Evolutionary conservation across 53 echinoderm and acorn worm genomes (phyloP).

Genomic region (Patiria pectinifera): DNA sequence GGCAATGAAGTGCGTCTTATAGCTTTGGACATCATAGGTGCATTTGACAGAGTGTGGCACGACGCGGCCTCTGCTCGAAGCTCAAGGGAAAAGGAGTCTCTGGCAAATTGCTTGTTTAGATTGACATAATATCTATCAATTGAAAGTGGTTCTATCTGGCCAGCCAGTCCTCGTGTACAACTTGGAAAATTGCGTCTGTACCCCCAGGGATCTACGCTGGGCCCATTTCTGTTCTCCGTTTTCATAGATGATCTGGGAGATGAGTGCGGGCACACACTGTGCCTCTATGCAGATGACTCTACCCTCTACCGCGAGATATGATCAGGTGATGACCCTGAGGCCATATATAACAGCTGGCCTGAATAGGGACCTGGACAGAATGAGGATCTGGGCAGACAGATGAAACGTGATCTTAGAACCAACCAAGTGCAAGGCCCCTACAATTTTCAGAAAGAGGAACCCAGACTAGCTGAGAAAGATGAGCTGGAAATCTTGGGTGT

Average conservation of each 20-base stretch:
- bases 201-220: too few relatives aligned
- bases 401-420: not conserved
- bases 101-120: too few relatives aligned
- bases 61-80: too few relatives aligned
- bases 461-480: constrained; percentile 1
- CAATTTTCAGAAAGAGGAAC: not conserved
- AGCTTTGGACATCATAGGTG: constrained; percentile 64
- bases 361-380: not conserved
- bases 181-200: too few relatives aligned
- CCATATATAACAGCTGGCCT: not conserved
- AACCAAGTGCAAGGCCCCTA: too few relatives aligned
- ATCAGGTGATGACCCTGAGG: not conserved
- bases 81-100: too few relatives aligned
- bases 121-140: too few relatives aligned
- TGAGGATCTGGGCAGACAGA: constrained; percentile 1
- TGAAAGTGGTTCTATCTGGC: too few relatives aligned
- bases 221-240: constrained; percentile 3
- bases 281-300: not conserved
- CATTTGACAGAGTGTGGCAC: too few relatives aligned
- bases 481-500: constrained; percentile 45
- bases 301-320: not conserved
- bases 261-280: constrained; percentile 51
- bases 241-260: constrained; percentile 61
- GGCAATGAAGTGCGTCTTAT: constrained; percentile 56
- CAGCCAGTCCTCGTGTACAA: too few relatives aligned